Conservation (phyloP, 2,113 vertebrate genomes). For the Pycnonotus jocosus region DNA sequence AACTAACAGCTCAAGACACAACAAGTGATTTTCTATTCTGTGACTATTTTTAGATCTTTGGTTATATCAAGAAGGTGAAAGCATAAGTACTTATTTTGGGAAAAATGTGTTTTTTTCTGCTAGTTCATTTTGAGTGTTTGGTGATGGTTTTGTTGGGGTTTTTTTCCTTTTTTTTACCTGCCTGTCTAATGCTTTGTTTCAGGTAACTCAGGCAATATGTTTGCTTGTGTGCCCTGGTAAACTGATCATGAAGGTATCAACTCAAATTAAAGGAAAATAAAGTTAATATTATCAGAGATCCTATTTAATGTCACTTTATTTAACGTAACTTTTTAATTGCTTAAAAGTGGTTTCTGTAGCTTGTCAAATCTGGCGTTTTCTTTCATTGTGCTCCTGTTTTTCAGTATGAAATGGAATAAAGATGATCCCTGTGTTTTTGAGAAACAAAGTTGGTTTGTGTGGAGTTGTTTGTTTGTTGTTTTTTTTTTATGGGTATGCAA, state of each 20-base stretch:
- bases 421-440: background rate
- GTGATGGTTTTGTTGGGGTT: background rate
- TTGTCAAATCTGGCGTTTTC: background rate
- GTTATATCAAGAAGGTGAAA: background rate
- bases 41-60: background rate
- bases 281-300: background rate
- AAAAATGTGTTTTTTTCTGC: background rate
- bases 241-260: background rate
- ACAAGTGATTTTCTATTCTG: background rate
- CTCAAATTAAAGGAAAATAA: background rate
- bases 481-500: background rate
- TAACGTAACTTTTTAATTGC: background rate
- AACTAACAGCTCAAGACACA: background rate
- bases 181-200: background rate
- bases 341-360: background rate
- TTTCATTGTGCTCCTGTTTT: background rate
- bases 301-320: background rate
- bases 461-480: too few species aligned
- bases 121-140: background rate
- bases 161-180: background rate
- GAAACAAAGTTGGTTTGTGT: background rate
- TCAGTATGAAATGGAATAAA: background rate
- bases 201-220: background rate
- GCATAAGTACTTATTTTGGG: background rate
- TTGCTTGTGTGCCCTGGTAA: background rate